Conservation (phyloP, 2,797 vertebrate species). For the Psittacula derbiana region DNA sequence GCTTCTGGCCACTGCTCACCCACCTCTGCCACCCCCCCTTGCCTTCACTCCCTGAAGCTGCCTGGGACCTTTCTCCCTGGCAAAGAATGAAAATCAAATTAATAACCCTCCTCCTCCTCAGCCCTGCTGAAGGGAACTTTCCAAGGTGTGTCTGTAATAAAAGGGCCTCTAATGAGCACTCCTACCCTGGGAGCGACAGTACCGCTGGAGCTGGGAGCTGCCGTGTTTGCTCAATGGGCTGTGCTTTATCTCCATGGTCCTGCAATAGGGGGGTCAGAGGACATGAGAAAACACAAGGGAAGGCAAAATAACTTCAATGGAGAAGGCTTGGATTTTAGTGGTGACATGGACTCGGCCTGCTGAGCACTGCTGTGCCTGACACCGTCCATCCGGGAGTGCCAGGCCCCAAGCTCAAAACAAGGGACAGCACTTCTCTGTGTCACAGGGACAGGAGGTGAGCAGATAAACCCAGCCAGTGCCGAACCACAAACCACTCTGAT, state of each 20-base stretch:
- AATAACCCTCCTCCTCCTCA: not conserved
- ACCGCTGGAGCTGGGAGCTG: not conserved
- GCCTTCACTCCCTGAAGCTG: not conserved
- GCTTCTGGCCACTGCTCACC: not conserved
- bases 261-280: not conserved
- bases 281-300: not conserved
- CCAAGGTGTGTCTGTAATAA: conserved; percentile 49
- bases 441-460: not conserved
- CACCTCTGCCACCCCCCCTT: not conserved
- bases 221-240: not conserved
- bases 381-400: fast-evolving
- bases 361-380: not conserved
- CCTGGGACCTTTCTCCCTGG: not conserved
- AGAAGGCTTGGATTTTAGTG: not conserved
- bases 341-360: not conserved
- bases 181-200: not conserved
- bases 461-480: not conserved
- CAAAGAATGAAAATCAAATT: not conserved
- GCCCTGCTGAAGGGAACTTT: conserved; percentile 18
- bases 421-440: not conserved
- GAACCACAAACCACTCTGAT: not conserved
- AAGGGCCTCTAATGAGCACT: not conserved
- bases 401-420: not conserved
- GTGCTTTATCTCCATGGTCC: not conserved
- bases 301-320: not conserved